These are phyloP conservation scores for Harmothoe impar DNA, from an alignment of 2,888 invertebrate species.

Conservation along the genomic window DNA sequence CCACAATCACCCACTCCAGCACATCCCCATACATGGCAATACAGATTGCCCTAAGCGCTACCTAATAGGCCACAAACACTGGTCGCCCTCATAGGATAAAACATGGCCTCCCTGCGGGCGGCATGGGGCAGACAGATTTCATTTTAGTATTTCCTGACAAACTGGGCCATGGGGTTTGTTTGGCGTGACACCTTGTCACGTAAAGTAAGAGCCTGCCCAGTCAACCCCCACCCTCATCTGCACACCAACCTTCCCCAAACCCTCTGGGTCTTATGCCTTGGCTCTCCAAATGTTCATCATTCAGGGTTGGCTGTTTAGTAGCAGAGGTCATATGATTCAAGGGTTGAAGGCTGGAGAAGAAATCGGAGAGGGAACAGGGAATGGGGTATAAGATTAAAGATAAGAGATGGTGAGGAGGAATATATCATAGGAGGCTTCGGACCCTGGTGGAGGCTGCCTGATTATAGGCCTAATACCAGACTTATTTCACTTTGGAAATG, in stretches of 20 bases:
- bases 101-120: neutral
- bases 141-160: constrained; percentile 36
- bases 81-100: constrained; percentile 3
- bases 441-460: too few species aligned
- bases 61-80: neutral
- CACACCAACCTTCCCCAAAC: neutral
- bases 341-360: too few species aligned
- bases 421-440: too few species aligned
- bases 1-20: neutral
- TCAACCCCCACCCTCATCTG: neutral
- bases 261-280: neutral
- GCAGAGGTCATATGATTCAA: too few species aligned
- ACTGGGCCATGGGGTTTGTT: neutral
- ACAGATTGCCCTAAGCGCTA: neutral
- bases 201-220: neutral
- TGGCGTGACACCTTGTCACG: neutral
- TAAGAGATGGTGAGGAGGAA: too few species aligned
- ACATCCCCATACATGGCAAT: neutral
- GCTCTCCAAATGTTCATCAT: too few species aligned
- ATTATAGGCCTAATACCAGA: too few species aligned
- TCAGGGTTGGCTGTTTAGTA: too few species aligned
- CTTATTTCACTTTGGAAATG: too few species aligned
- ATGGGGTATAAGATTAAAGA: too few species aligned
- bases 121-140: neutral
- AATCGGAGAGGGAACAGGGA: too few species aligned